Evolutionary conservation across 2,888 invertebrate genomes (phyloP), one percentile per base, ranked within the genome.

Genomic region (Drosophila ustulata): DNA sequence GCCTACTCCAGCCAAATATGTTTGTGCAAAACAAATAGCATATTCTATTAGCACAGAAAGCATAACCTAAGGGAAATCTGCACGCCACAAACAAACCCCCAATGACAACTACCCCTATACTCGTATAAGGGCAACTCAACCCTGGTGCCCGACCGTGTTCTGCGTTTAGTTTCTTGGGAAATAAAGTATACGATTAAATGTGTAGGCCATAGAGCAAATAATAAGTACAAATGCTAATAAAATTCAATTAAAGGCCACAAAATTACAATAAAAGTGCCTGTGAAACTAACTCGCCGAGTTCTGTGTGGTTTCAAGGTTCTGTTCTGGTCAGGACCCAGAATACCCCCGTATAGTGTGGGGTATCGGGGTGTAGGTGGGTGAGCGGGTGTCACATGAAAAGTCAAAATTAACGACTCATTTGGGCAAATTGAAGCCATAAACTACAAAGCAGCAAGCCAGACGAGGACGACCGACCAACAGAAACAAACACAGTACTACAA

Each of bases 381-480:
- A 9, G 47, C 51, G 74, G 64, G 57, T 79, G 68, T 63, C 57
- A 73, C 83, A 80, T 78, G 75, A 79, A 79, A 77, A 82, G 79
- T 80, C 79, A 80, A 91, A 90, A 89, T 88, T 88, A 90, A 90
- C 85, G 91, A 90, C 87, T 83, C 87, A 90, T 91, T 91, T 89
- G 82, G 82, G 73, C 82, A 90, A 89, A 88, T 90, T 90, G 88
- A 88, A 90, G 87, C 80, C 86, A 89, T 90, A 90, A 90, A 90
- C 82, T 90, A 88, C 75, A 72, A 74, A 72, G 75, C 79, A 66
- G 66, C 59, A 71, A 56, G 65, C 46, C 55, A 62, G 61, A 71
- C 66, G n/a, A 18, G n/a, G 34, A 9, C 34, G 56, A 45, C 43
- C 32, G 30, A 39, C 55, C 50, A 39, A 26, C 47, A 61, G 39